Evolutionary conservation across 1,140 invertebrate species (phyloP).

Genomic region (Neotoxoptera formosana): DNA sequence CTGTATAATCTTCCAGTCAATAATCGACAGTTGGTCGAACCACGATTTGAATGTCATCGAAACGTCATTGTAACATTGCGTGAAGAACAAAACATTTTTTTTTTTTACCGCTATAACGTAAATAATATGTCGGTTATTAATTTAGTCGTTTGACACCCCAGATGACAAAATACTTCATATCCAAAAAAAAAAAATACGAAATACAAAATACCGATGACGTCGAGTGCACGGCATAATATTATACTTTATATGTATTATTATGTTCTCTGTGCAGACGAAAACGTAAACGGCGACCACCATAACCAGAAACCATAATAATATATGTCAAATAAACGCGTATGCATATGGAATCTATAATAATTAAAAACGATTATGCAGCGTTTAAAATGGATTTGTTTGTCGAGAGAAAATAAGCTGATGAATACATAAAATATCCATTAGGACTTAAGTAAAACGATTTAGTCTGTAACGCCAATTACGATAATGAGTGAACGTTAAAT

Average conservation of each 20-base stretch:
- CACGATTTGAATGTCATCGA: not conserved
- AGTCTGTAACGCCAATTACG: not conserved
- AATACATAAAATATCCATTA: slow-evolving; percentile 21
- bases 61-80: not conserved
- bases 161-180: not conserved
- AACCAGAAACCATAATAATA: not conserved
- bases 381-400: not conserved
- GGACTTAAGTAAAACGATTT: not conserved
- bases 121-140: not conserved
- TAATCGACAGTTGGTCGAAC: not conserved
- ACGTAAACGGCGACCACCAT: not conserved
- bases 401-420: not conserved
- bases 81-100: not conserved
- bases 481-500: not conserved
- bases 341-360: not conserved
- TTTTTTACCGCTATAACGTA: not conserved
- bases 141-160: not conserved
- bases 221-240: not conserved
- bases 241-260: not conserved
- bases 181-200: not conserved
- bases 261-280: not conserved
- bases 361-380: slow-evolving; percentile 38
- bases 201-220: not conserved
- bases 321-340: not conserved
- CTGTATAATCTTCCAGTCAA: not conserved